These are phyloP conservation scores for Panurus biarmicus DNA, from an alignment of 2,113 vertebrate genomes.

Conservation along the genomic window DNA sequence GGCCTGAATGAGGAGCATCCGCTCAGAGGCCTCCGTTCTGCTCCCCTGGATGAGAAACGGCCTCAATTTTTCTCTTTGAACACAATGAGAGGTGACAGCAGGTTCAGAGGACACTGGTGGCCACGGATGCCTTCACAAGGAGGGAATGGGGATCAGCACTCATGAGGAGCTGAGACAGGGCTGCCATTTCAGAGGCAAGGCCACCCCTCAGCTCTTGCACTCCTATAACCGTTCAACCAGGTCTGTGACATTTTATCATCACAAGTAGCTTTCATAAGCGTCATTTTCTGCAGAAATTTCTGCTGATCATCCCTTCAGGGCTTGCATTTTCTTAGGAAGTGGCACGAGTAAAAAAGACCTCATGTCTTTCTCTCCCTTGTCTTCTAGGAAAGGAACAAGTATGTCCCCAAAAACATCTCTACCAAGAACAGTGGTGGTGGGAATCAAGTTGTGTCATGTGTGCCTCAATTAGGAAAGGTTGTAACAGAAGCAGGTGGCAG, in stretches of 20 bases:
- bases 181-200: not conserved
- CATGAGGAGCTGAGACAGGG: not conserved
- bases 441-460: not conserved
- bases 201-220: not conserved
- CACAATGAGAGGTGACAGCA: not conserved
- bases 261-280: not conserved
- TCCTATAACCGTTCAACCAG: not conserved
- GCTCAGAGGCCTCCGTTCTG: not conserved
- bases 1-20: fast-evolving
- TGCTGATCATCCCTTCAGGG: not conserved
- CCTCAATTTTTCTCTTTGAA: not conserved
- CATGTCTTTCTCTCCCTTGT: not conserved
- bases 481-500: not conserved
- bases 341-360: not conserved
- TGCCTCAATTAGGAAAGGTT: not conserved
- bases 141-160: not conserved
- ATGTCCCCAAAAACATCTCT: not conserved
- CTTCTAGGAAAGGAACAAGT: not conserved
- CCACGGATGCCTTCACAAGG: not conserved
- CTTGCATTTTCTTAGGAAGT: not conserved
- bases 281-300: not conserved
- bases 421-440: not conserved
- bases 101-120: not conserved
- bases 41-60: not conserved
- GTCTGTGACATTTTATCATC: not conserved